Conservation (phyloP, 2,113 vertebrate genomes). For the Hippotragus niger region DNA sequence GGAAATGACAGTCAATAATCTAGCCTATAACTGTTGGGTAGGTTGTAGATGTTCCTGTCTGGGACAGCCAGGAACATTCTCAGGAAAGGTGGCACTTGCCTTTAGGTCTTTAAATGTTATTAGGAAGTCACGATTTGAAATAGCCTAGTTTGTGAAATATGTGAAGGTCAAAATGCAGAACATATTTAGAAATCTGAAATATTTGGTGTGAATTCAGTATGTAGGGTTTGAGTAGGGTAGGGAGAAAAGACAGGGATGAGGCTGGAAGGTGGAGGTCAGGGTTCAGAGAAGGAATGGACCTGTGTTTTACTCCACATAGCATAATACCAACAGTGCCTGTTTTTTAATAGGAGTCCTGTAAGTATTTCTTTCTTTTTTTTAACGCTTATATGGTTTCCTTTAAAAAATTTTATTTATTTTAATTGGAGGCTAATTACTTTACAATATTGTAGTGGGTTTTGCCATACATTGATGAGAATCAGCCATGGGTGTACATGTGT, state of each 20-base stretch:
- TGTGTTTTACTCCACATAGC: neutral
- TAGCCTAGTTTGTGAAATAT: neutral
- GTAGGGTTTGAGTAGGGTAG: accelerated
- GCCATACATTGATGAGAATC: neutral
- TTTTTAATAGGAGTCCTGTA: neutral
- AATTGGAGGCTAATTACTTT: neutral
- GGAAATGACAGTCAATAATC: neutral
- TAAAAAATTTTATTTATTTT: neutral
- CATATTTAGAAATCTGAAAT: neutral
- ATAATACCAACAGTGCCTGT: neutral
- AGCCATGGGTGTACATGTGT: neutral
- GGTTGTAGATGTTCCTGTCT: neutral
- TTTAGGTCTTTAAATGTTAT: neutral
- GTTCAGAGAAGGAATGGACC: neutral
- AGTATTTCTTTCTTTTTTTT: neutral
- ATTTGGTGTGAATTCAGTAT: too few species aligned
- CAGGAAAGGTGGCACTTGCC: neutral
- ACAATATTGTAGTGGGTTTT: neutral
- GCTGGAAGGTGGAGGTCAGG: accelerated
- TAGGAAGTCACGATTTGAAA: neutral
- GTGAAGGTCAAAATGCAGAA: neutral
- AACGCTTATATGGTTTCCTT: neutral
- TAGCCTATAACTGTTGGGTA: neutral
- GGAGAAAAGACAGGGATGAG: neutral
- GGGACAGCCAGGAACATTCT: neutral